Base-by-base conservation (phyloP, 1,140 invertebrate genomes). In the Spodoptera frugiperda region DNA sequence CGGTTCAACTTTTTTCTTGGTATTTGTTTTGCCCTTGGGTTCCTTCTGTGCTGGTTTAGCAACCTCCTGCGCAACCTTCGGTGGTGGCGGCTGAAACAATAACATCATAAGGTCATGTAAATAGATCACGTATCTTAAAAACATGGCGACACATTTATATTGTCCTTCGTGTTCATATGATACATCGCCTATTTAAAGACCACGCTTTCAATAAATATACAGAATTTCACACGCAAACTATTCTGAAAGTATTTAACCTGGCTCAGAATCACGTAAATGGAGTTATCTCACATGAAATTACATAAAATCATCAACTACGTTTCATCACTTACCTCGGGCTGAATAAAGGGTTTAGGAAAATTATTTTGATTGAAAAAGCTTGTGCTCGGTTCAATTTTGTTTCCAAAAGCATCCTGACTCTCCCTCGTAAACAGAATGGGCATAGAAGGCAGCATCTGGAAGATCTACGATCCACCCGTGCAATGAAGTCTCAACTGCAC, bases 401-500 rank as follows among this genome's bases (percentile, higher is more conserved):
- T 93, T 30, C 88, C 91, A 77, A 91, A 91, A 61, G 84, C 90
- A 88, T 93, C 91, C 78, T 90, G 87, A 86, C 90, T 91, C 15
- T 91, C 91, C 82, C 93, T 92, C 44, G 91, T 87, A 77, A 90
- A 89, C 80, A 95, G 86, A 74, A 93, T 90, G 61, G 95, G 95
- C 93, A 95, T 95, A 81, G 93, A 95, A 82, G 94, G 94, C 82
- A 96, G 89, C 93, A 95, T 95, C 78, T 95, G 92, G 59, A 93
- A 84, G 57, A 89, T 82, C 74, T 91, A 65, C 33, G 63, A 81
- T 65, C 71, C 76, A 46, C 82, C 78, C 76, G 65, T 75, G 54
- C 76, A 85, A 79, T 72, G 79, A 83, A 84, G 86, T 51, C 55
- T 51, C 83, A 82, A 82, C 79, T 78, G 46, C 79, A 80, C 51